Evolutionary conservation across 2,888 invertebrate species (phyloP).

Genomic region (Melinopterus prodromus): DNA sequence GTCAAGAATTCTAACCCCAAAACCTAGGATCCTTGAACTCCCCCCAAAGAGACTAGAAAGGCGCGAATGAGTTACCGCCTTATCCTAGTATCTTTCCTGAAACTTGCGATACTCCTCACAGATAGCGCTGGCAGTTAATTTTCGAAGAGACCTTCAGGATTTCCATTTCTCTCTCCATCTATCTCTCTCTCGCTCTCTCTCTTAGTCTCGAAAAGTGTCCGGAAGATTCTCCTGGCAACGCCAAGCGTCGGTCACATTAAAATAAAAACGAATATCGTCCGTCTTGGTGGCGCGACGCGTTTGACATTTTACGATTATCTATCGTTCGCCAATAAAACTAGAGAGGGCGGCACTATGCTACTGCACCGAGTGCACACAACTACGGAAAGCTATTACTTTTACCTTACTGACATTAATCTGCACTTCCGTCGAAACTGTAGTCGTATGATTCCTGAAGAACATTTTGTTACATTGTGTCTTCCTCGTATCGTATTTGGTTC

Average conservation of each 20-base stretch:
- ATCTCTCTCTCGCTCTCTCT: not conserved
- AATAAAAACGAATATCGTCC: not conserved
- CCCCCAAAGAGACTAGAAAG: not conserved
- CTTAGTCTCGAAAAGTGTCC: not conserved
- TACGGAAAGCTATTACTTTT: not conserved
- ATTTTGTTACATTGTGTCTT: not conserved
- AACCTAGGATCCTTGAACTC: not conserved
- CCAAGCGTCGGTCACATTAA: not conserved
- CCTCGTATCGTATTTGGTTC: no score
- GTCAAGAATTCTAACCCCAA: not conserved
- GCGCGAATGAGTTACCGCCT: not conserved
- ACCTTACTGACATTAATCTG: not conserved
- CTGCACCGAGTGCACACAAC: not conserved
- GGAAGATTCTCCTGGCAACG: not conserved
- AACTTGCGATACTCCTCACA: not conserved
- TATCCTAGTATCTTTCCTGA: not conserved
- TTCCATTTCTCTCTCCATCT: not conserved
- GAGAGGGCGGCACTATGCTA: not conserved
- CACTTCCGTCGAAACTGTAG: not conserved
- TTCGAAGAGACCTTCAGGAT: not conserved
- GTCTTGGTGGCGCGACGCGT: not conserved
- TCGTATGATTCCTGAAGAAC: not conserved
- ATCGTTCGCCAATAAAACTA: not conserved
- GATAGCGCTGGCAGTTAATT: not conserved
- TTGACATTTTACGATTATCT: slow-evolving; percentile 4